These are phyloP conservation scores for Chalcis sispes DNA, from an alignment of 2,888 invertebrate genomes.

Conservation along the genomic window DNA sequence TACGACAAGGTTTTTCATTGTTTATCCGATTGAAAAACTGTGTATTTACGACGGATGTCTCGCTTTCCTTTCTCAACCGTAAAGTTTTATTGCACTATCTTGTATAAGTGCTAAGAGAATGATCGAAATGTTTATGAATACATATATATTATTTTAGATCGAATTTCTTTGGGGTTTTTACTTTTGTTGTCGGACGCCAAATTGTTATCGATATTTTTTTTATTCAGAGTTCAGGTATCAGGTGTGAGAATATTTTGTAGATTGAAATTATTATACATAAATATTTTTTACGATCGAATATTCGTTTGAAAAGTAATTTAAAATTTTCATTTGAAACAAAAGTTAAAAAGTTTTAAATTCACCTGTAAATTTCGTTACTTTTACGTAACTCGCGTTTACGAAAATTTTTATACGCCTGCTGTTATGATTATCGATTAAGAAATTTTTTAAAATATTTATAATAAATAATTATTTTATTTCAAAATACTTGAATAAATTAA, in stretches of 20 bases:
- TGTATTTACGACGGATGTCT: conserved; percentile 42
- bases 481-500: too few species aligned
- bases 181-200: conserved; percentile 7
- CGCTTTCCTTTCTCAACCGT: conserved; percentile 55
- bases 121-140: conserved; percentile 45
- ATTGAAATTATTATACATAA: not conserved
- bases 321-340: too few species aligned
- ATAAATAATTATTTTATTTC: too few species aligned
- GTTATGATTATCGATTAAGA: too few species aligned
- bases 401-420: too few species aligned
- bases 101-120: conserved; percentile 8
- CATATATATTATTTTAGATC: conserved; percentile 52
- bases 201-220: not conserved
- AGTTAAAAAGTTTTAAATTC: too few species aligned
- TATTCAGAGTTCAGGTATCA: not conserved
- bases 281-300: conserved; percentile 19
- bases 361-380: too few species aligned
- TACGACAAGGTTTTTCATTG: conserved; percentile 62
- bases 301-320: not conserved
- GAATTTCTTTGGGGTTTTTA: conserved; percentile 33
- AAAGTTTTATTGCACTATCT: conserved; percentile 43
- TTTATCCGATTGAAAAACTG: conserved; percentile 58
- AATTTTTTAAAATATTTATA: too few species aligned
- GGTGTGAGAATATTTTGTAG: not conserved
- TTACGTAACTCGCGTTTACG: too few species aligned